Evolutionary conservation across 2,113 vertebrate species (phyloP).

Genomic region (Rattus rattus): DNA sequence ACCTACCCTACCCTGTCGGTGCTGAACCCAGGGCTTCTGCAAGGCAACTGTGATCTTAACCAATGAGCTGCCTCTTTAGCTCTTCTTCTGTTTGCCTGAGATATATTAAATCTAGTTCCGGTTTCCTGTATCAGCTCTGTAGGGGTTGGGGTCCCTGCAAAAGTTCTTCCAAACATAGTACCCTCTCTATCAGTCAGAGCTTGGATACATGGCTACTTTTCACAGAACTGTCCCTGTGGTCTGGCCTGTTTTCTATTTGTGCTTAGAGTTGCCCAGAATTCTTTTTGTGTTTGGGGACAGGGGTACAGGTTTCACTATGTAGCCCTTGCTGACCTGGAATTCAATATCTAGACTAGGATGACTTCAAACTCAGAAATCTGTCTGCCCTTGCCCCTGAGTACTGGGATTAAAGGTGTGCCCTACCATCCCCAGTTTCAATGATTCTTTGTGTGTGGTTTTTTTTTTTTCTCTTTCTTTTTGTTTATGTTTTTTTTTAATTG

Average conservation of each 20-base stretch:
- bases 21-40: not conserved
- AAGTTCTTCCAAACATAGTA: not conserved
- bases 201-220: conserved; percentile 46
- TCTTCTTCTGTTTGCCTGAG: not conserved
- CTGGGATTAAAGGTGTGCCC: not conserved
- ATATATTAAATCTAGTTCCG: not conserved
- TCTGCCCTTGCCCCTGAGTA: not conserved
- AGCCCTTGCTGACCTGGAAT: not conserved
- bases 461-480: not conserved
- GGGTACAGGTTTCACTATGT: not conserved
- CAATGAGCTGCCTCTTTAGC: not conserved
- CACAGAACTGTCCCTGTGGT: conserved; percentile 21
- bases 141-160: conserved; percentile 3
- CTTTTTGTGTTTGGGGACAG: not conserved
- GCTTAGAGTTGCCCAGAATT: not conserved
- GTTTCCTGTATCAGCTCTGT: conserved; percentile 18
- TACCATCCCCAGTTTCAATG: no score
- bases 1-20: not conserved
- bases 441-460: not conserved
- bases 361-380: not conserved
- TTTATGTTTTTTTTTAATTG: not conserved
- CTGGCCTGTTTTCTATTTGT: not conserved
- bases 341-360: not conserved
- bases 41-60: not conserved
- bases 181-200: not conserved